These are phyloP conservation scores for Cirrhinus molitorella DNA, from an alignment of 2,797 vertebrate genomes.

Conservation along the genomic window DNA sequence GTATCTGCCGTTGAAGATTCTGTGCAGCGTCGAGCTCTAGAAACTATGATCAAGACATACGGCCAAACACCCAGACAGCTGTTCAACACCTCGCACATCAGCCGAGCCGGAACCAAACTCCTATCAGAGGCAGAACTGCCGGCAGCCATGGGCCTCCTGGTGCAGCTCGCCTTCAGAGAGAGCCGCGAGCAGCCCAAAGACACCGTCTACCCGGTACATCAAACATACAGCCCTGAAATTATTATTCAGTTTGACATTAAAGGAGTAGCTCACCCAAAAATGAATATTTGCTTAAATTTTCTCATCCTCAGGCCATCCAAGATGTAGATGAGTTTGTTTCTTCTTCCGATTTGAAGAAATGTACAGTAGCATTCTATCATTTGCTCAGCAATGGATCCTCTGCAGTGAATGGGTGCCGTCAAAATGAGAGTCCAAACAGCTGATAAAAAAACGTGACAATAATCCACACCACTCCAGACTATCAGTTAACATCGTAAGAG, in stretches of 20 bases:
- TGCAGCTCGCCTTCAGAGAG: slow-evolving; percentile 97
- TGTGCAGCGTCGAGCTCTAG: slow-evolving; percentile 94
- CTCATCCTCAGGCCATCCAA: background rate
- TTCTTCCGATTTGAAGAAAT: background rate
- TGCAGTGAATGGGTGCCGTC: no score
- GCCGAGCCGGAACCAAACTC: slow-evolving; percentile 86
- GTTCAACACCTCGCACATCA: slow-evolving; percentile 87
- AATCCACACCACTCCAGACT: no score
- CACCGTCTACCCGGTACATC: slow-evolving; percentile 84
- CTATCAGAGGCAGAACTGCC: slow-evolving; percentile 94
- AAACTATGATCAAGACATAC: slow-evolving; percentile 99
- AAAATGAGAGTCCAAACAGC: no score
- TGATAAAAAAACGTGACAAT: no score
- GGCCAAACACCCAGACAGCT: slow-evolving; percentile 97
- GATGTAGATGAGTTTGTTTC: background rate
- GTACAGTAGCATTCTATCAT: background rate
- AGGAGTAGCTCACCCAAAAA: background rate
- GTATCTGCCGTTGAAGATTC: slow-evolving; percentile 98
- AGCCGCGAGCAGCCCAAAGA: slow-evolving; percentile 89
- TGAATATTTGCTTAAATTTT: background rate
- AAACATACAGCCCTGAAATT: background rate
- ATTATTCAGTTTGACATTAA: background rate
- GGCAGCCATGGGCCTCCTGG: slow-evolving; percentile 95
- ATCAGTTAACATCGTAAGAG: no score
- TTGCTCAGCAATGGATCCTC: no score